Percentiles rank a stretch among this genome's conserved stretches.
Conservation (phyloP, 2,113 vertebrate genomes). For the Cromileptes altivelis region DNA sequence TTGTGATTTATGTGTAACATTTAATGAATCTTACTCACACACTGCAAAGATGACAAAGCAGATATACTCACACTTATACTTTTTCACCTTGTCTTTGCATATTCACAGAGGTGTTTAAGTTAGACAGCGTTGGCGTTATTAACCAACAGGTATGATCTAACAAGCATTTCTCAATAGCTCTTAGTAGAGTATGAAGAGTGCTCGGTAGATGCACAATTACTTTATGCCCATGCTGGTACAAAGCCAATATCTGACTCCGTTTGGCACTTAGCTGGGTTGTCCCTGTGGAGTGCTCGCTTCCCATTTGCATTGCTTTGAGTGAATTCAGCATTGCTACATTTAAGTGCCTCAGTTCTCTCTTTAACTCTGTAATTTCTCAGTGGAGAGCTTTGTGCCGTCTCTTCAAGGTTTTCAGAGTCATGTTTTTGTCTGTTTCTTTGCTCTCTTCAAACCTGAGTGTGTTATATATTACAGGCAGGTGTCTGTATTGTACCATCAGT, state of each 20-base stretch:
- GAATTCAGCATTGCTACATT: conserved; percentile 17
- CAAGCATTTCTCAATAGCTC: neutral
- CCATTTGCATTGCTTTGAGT: conserved; percentile 9
- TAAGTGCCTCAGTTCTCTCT: conserved; percentile 16
- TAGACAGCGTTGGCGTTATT: neutral
- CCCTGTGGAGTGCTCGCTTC: neutral
- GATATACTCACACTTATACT: neutral
- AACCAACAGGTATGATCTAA: neutral
- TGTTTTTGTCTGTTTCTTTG: neutral
- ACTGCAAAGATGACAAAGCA: neutral
- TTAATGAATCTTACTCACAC: neutral
- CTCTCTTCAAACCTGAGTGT: neutral
- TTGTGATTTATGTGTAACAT: conserved; percentile 11
- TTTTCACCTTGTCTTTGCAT: neutral
- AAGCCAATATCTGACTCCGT: neutral
- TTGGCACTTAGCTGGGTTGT: conserved; percentile 9
- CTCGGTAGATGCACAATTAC: neutral
- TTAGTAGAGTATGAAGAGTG: neutral
- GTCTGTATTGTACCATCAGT: neutral
- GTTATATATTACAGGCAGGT: neutral
- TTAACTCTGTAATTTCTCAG: conserved; percentile 5
- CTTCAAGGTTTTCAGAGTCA: neutral
- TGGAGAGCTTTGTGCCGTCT: conserved; percentile 4
- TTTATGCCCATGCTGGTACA: neutral
- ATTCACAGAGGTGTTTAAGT: too few species aligned